Percentiles rank a stretch among this genome's conserved stretches.
Evolutionary conservation across 2,113 vertebrate genomes (phyloP).

Genomic region (Neolamprologus sp.): DNA sequence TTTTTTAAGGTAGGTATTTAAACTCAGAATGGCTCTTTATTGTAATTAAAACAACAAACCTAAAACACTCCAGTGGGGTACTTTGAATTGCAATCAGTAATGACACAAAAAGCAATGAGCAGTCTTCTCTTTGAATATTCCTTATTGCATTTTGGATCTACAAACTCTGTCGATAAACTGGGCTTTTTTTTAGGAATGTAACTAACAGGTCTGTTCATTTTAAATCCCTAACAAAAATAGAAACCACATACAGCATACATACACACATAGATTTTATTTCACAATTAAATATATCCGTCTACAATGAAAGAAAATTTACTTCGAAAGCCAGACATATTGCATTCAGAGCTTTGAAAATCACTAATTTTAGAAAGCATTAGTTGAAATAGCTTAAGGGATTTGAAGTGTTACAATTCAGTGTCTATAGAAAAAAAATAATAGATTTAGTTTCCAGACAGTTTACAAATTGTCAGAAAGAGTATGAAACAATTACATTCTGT

Average conservation of each 20-base stretch:
- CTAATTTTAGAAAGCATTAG: neutral
- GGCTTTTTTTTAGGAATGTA: neutral
- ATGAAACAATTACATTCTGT: neutral
- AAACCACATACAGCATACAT: neutral
- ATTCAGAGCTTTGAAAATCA: neutral
- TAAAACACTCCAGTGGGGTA: neutral
- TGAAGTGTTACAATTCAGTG: neutral
- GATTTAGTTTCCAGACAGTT: neutral
- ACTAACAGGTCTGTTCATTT: neutral
- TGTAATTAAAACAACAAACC: neutral
- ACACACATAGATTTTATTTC: neutral
- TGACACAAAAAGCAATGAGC: neutral
- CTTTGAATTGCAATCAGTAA: neutral
- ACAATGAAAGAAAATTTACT: neutral
- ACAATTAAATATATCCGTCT: neutral
- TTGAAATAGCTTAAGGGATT: neutral
- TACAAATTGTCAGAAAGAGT: neutral
- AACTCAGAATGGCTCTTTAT: neutral
- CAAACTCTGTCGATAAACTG: neutral
- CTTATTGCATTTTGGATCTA: neutral
- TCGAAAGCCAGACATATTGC: neutral
- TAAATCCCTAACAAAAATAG: neutral
- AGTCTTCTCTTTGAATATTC: neutral
- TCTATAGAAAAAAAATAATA: neutral
- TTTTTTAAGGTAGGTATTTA: neutral